Base-by-base conservation (phyloP, 2,888 invertebrate species). In the Morpho achilles region DNA sequence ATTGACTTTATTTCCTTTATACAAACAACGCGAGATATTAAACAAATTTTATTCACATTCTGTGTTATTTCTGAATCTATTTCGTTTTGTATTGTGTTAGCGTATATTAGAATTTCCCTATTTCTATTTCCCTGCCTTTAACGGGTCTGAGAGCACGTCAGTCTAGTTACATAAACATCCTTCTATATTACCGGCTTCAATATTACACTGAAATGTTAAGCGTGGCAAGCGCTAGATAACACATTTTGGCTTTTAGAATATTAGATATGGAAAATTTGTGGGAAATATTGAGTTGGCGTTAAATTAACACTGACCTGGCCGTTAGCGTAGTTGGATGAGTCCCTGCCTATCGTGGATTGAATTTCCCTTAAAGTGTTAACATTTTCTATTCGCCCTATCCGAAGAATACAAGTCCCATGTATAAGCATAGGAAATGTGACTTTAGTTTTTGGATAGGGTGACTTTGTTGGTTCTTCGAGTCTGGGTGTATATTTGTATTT, bases 51-150 rank as follows among this genome's bases (percentile, higher is more conserved):
- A 67, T 75, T 71, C 73, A 70, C 68, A 69, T 72, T 74, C 69
- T 67, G 63, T 65, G 61, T 71, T 74, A 75, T 77, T 73, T 72
- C 72, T 68, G 74, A 80, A 77, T 75, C 75, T 74, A 72, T 77
- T 73, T 67, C 69, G 68, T 65, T 67, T 69, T 70, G 65, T 66
- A 69, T 69, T 66, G 71, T 71, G 71, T 45, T 47, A 53, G 73
- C 77, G 70, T 81, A 79, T 80, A 82, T 84, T 84, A 77, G 75
- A 82, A 82, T 77, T 83, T 80, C 71, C 72, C 72, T 67, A 69
- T 69, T 72, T 67, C 64, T 71, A 69, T 69, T 16, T 16, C 67
- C 63, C 62, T 65, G 67, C 67, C 70, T 68, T 67, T 65, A 66
- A 63, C 66, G 62, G 65, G 69, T 74, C 65, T 63, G 67, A 63